Percentiles rank a stretch among this genome's conserved stretches.
Evolutionary conservation across 2,888 invertebrate species (phyloP).

Genomic region (Archips crataeganus): DNA sequence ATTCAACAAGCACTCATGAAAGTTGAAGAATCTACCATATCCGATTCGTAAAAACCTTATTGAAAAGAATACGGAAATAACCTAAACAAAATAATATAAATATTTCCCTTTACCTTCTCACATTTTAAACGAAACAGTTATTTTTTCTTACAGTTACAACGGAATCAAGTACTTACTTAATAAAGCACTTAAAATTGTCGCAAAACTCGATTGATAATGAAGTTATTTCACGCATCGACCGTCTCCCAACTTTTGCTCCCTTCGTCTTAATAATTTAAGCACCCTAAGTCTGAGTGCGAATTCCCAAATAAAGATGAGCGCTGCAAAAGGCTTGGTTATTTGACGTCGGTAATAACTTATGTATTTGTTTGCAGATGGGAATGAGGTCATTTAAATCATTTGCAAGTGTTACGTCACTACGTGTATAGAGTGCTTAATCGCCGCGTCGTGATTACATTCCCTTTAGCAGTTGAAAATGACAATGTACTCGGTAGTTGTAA

Average conservation of each 20-base stretch:
- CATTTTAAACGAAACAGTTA: background rate
- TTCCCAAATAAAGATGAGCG: background rate
- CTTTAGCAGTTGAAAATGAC: no score
- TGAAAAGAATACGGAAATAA: no score
- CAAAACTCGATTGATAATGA: conserved; percentile 1
- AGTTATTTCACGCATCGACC: conserved; percentile 2
- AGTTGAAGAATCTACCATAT: no score
- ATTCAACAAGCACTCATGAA: no score
- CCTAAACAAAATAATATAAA: no score
- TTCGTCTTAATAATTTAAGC: background rate
- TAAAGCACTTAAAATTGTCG: conserved; percentile 1
- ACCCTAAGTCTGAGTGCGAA: background rate
- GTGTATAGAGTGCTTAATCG: no score
- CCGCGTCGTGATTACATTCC: no score
- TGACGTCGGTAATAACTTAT: background rate
- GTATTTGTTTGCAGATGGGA: background rate
- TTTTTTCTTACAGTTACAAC: background rate
- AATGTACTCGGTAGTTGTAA: no score
- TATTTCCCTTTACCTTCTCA: no score
- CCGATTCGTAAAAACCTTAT: no score
- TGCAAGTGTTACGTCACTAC: background rate
- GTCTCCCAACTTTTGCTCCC: background rate
- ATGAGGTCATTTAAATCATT: background rate
- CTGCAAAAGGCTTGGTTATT: background rate
- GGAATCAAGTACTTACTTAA: background rate